Percentiles rank a stretch among this genome's conserved stretches.
Conservation (phyloP, 1,140 invertebrate species). For the fruit fly (Drosophila melanogaster) region DNA sequence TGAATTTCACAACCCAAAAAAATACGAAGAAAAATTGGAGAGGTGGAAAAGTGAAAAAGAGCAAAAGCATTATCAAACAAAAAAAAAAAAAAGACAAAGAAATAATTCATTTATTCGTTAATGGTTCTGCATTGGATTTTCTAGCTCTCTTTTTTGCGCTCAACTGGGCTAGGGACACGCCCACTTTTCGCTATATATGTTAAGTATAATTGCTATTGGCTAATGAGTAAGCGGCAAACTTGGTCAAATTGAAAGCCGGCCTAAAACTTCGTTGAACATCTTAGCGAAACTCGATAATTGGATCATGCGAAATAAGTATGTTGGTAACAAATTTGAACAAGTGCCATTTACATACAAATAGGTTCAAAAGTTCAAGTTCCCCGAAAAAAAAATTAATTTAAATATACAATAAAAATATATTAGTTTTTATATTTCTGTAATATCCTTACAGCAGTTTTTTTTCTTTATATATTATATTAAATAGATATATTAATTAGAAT, state of each 20-base stretch:
- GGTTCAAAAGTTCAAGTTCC: neutral
- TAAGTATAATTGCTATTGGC: conserved; percentile 28
- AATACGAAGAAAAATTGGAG: conserved; percentile 5
- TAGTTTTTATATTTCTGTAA: too few species aligned
- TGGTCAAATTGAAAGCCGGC: neutral
- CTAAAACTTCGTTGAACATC: conserved; percentile 3
- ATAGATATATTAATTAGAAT: too few species aligned
- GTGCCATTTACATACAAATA: neutral
- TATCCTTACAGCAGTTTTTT: too few species aligned
- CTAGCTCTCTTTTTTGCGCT: neutral
- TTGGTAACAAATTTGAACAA: neutral
- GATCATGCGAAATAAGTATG: neutral
- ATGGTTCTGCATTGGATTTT: conserved; percentile 26
- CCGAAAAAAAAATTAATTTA: too few species aligned
- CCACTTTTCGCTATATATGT: conserved; percentile 18
- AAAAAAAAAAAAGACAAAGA: neutral
- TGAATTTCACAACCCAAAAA: conserved; percentile 25
- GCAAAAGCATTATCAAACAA: neutral
- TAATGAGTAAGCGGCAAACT: conserved; percentile 36
- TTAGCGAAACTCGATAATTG: neutral
- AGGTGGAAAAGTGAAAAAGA: conserved; percentile 13
- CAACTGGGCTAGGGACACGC: conserved; percentile 15
- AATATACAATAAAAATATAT: too few species aligned
- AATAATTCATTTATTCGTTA: conserved; percentile 28
- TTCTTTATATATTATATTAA: too few species aligned